These are phyloP conservation scores for Coelinius sp. DNA, from an alignment of 2,888 invertebrate genomes.

Conservation along the genomic window DNA sequence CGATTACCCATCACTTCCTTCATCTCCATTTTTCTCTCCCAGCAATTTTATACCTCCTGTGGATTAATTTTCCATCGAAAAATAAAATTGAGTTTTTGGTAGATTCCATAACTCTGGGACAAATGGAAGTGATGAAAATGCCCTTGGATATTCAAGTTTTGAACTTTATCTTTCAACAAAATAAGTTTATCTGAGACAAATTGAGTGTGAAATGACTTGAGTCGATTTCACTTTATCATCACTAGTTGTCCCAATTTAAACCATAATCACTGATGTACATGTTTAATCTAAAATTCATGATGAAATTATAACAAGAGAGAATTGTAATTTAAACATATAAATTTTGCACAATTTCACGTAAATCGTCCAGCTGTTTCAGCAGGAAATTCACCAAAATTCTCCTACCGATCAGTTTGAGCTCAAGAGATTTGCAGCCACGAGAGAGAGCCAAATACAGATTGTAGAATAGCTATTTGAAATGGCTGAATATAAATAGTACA, in stretches of 20 bases:
- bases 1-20: constrained; percentile 37
- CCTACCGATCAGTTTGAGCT: background rate
- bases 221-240: background rate
- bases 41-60: no score
- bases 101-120: background rate
- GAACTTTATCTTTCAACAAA: background rate
- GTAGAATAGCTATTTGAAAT: background rate
- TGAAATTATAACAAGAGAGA: background rate
- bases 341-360: background rate
- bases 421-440: constrained; percentile 12
- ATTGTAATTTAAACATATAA: constrained; percentile 16
- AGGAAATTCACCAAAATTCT: constrained; percentile 3
- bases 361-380: constrained; percentile 10
- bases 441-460: background rate
- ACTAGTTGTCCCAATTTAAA: no score
- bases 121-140: background rate
- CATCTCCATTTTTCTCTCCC: constrained; percentile 16
- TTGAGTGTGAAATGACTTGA: background rate
- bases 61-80: background rate
- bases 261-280: no score
- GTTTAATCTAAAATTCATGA: background rate
- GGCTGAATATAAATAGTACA: background rate
- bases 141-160: background rate
- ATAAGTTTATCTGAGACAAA: background rate
- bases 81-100: constrained; percentile 5